Base-by-base conservation (phyloP, 2,113 vertebrate species). In the Chlamydotis undulata region DNA sequence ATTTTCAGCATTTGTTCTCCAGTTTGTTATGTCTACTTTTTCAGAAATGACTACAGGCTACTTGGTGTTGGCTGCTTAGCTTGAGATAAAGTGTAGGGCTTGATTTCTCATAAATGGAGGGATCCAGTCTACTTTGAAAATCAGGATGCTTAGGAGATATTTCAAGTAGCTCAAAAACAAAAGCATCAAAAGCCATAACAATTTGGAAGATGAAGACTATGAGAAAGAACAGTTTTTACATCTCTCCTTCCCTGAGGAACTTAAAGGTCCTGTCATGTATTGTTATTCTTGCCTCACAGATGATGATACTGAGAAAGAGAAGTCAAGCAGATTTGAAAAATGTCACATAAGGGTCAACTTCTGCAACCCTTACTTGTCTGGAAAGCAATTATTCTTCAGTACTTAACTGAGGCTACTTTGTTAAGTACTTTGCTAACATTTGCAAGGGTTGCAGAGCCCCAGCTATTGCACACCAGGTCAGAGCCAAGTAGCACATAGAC, bases 311-410 rank as follows among this genome's bases (percentile, higher is more conserved):
- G 12, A 87, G 90, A 91, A 64, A 76, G 65, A 84, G 12, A 19
- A 78, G 60, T 22, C 68, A 81, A 93, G 23, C 63, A 35, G 39
- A 60, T 78, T 57, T 83, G 85, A 89, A 82, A 64, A 89, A 75
- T 73, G 61, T 65, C 94, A 84, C 6, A 0, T 28, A 68, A 43
- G 80, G 83, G 88, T 87, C 92, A 94, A 45, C 47, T 84, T 89
- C 70, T 65, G 39, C 77, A 87, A 23, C 74, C 45, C 41, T 63
- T 21, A 52, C 85, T 92, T 84, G 59, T 76, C 74, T 92, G 83
- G 53, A 93, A 89, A 91, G 37, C 45, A 87, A 95, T 96, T 87
- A 64, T 23, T 91, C 76, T 65, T 55, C 63, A 59, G 43, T n/a
- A 37, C 53, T 92, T 89, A 55, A 87, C 43, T 14, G 39, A 83